Conservation (phyloP, 2,888 invertebrate species). For the Phymatocera aterrima region DNA sequence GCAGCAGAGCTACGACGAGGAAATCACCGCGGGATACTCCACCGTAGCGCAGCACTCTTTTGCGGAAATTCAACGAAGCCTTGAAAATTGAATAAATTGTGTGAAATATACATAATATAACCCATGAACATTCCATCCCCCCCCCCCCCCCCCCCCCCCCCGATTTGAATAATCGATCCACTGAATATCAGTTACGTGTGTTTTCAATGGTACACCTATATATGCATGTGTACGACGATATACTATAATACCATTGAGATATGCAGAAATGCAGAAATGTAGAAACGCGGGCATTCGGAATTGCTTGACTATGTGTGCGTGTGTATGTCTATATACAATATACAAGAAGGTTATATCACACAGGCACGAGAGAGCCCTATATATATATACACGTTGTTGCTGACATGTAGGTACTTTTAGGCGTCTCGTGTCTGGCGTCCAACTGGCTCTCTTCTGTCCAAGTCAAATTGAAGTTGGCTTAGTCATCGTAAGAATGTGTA, state of each 20-base stretch:
- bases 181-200: neutral
- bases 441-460: slow-evolving; percentile 5
- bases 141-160: neutral
- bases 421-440: slow-evolving; percentile 21
- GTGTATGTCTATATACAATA: too few species aligned
- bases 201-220: too few species aligned
- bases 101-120: too few species aligned
- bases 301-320: too few species aligned
- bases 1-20: neutral
- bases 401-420: slow-evolving; percentile 31
- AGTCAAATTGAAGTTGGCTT: slow-evolving; percentile 52
- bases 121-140: too few species aligned
- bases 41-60: neutral
- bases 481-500: slow-evolving; percentile 65
- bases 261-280: too few species aligned
- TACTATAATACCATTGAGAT: too few species aligned
- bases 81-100: neutral
- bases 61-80: neutral
- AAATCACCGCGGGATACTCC: too few species aligned
- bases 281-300: too few species aligned
- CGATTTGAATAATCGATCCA: neutral
- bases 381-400: too few species aligned
- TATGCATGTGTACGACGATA: too few species aligned
- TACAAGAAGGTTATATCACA: too few species aligned
- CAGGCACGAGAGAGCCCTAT: neutral